Percentiles rank a stretch among this genome's conserved stretches.
These are phyloP conservation scores for Drosophila obscura DNA, from an alignment of 1,140 invertebrate genomes.

Conservation along the genomic window DNA sequence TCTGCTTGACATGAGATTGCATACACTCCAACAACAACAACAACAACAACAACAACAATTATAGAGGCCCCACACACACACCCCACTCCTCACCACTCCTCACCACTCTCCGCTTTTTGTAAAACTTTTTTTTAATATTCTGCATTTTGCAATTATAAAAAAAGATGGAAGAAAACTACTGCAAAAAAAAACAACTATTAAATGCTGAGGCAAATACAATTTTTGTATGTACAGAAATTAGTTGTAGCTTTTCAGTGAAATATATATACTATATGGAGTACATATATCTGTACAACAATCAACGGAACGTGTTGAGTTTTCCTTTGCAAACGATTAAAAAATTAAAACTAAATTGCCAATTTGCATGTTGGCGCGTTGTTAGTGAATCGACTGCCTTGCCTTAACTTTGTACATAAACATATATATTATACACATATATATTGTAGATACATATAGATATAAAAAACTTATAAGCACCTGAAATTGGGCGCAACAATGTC, in stretches of 20 bases:
- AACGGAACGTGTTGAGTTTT: slow-evolving; percentile 55
- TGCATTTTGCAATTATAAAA: slow-evolving; percentile 46
- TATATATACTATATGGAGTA: slow-evolving; percentile 45
- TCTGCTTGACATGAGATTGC: slow-evolving; percentile 72
- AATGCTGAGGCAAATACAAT: slow-evolving; percentile 28
- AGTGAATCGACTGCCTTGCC: slow-evolving; percentile 45
- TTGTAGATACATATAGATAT: slow-evolving; percentile 25
- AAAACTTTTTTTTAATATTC: slow-evolving; percentile 42
- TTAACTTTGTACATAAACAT: slow-evolving; percentile 36
- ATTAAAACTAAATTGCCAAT: slow-evolving; percentile 65
- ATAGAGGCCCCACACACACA: background rate
- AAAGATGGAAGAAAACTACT: slow-evolving; percentile 37
- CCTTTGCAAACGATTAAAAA: slow-evolving; percentile 58
- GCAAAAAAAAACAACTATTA: slow-evolving; percentile 32
- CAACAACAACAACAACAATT: slow-evolving; percentile 37
- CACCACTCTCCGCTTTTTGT: background rate
- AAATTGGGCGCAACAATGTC: slow-evolving; percentile 58
- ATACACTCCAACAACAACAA: slow-evolving; percentile 46
- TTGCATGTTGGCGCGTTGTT: slow-evolving; percentile 65
- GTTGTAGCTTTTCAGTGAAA: slow-evolving; percentile 34
- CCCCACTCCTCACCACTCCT: slow-evolving; percentile 2
- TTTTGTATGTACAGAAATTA: slow-evolving; percentile 28
- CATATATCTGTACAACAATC: slow-evolving; percentile 46
- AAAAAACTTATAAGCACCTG: slow-evolving; percentile 3
- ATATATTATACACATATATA: slow-evolving; percentile 44